Conservation (phyloP, 2,797 vertebrate genomes). For the Erithacus rubecula region DNA sequence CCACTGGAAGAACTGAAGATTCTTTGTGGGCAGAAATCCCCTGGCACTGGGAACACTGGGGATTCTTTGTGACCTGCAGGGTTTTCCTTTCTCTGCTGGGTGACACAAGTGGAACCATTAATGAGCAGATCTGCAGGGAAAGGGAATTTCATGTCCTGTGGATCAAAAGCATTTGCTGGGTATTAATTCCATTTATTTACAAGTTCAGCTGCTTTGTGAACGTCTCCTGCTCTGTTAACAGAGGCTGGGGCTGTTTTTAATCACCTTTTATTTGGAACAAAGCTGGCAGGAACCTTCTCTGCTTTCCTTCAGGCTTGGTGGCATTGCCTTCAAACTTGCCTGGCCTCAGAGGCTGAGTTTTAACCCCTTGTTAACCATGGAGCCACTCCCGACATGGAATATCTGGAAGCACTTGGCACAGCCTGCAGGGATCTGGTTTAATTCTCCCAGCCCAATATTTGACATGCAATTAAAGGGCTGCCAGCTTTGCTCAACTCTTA, state of each 20-base stretch:
- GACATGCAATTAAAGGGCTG: not conserved
- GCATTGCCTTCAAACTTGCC: not conserved
- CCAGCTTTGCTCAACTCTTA: not conserved
- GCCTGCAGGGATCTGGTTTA: not conserved
- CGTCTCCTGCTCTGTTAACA: not conserved
- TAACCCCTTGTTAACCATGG: not conserved
- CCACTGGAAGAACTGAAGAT: not conserved
- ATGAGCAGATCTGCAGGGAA: not conserved
- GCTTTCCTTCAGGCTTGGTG: conserved; percentile 28
- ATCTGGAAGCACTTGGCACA: conserved; percentile 38
- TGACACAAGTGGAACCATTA: not conserved
- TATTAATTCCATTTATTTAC: conserved; percentile 47
- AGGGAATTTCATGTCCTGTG: not conserved
- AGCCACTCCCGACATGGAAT: not conserved
- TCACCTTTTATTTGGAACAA: conserved; percentile 20
- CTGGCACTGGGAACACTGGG: too few species aligned
- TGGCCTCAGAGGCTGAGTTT: not conserved
- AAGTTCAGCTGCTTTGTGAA: not conserved
- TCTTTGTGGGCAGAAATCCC: too few species aligned
- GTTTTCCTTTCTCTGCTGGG: not conserved
- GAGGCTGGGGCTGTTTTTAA: not conserved
- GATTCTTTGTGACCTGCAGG: not conserved
- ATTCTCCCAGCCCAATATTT: not conserved
- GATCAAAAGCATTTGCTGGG: conserved; percentile 41
- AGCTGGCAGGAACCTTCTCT: conserved; percentile 11